Evolutionary conservation across 2,797 vertebrate genomes (phyloP).

Genomic region (Anomalospiza imberbis): DNA sequence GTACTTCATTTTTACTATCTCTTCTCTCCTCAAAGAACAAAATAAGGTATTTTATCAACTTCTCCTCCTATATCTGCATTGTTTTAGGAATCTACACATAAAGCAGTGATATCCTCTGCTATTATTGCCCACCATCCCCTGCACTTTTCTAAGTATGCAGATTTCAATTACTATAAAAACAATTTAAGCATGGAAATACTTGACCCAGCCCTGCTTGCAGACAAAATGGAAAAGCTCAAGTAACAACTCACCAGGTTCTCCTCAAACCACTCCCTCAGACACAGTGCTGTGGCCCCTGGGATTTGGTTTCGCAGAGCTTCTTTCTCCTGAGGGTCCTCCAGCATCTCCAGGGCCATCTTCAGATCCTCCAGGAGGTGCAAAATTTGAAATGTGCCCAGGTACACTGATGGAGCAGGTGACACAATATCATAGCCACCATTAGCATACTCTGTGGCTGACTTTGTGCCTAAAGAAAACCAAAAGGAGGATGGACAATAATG

Average conservation of each 20-base stretch:
- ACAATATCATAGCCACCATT: slow-evolving; percentile 74
- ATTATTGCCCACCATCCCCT: background rate
- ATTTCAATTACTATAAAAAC: background rate
- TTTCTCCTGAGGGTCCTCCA: slow-evolving; percentile 76
- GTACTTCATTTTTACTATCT: background rate
- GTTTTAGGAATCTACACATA: background rate
- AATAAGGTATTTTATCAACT: background rate
- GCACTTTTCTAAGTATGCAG: background rate
- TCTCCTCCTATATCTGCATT: background rate
- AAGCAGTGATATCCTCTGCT: background rate
- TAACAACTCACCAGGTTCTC: slow-evolving; percentile 76
- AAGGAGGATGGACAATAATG: background rate
- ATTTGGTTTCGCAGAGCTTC: slow-evolving; percentile 78
- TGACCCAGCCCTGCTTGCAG: background rate
- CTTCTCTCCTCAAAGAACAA: background rate
- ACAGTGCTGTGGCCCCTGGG: slow-evolving; percentile 75
- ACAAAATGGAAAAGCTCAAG: background rate
- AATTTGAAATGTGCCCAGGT: slow-evolving; percentile 76
- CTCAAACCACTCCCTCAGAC: slow-evolving; percentile 81
- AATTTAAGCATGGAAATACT: background rate
- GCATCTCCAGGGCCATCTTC: slow-evolving; percentile 77
- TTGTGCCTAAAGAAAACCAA: slow-evolving; percentile 77
- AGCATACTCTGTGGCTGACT: slow-evolving; percentile 73
- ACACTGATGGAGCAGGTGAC: slow-evolving; percentile 65
- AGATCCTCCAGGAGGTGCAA: slow-evolving; percentile 85